These are phyloP conservation scores for Nothocercus julius DNA, from an alignment of 2,113 vertebrate species.

Conservation along the genomic window DNA sequence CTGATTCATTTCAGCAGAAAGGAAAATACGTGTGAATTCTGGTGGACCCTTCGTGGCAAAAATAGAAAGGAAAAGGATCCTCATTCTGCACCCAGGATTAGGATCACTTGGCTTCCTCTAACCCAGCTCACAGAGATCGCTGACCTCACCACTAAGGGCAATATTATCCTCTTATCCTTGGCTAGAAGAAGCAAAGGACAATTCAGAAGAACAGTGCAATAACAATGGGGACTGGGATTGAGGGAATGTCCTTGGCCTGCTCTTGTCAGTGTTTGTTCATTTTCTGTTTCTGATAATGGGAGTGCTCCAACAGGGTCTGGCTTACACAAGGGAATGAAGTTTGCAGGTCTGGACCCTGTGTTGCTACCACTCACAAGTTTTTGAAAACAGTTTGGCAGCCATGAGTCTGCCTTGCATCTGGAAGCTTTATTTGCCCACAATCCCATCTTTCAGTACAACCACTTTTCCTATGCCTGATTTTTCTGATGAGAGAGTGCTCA, in stretches of 20 bases:
- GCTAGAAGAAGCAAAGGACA: not conserved
- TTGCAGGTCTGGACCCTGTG: not conserved
- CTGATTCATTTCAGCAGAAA: not conserved
- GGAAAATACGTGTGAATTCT: not conserved
- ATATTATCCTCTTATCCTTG: not conserved
- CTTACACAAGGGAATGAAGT: not conserved
- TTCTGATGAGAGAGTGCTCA: fast-evolving
- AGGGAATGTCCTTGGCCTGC: not conserved
- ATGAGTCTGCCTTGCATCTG: not conserved
- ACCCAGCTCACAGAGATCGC: not conserved
- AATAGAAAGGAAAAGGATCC: not conserved
- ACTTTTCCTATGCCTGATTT: not conserved
- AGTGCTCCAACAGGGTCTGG: not conserved
- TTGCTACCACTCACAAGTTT: not conserved
- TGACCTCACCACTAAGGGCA: not conserved
- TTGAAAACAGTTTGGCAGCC: not conserved
- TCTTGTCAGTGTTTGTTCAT: not conserved
- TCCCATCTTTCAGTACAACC: not conserved
- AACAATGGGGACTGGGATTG: not conserved
- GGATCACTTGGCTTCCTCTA: not conserved
- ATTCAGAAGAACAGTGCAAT: not conserved
- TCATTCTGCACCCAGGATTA: not conserved
- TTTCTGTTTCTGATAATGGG: not conserved
- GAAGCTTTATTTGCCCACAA: not conserved
- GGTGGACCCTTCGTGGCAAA: not conserved